Evolutionary conservation across 2,888 invertebrate species (phyloP).

Genomic region (Noctua fimbriata): DNA sequence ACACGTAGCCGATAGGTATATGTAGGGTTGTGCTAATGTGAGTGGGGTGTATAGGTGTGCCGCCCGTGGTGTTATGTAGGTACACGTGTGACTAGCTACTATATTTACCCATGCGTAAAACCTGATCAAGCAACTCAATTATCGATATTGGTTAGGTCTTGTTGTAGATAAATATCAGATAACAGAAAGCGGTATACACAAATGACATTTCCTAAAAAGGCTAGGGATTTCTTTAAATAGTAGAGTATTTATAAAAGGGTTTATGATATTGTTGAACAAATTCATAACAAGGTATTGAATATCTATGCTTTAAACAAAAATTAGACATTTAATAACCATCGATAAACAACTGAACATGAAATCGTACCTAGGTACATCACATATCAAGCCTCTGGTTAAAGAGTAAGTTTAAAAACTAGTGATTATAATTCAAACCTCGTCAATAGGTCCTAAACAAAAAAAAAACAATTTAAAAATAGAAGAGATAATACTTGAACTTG

Average conservation of each 20-base stretch:
- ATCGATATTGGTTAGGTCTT: slow-evolving; percentile 13
- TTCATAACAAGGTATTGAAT: background rate
- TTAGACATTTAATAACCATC: background rate
- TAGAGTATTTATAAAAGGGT: background rate
- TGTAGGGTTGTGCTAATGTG: slow-evolving; percentile 15
- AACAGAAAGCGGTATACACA: background rate
- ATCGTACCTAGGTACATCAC: background rate
- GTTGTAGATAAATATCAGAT: slow-evolving; percentile 3
- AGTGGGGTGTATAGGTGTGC: background rate
- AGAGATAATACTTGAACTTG: background rate
- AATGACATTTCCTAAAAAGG: background rate
- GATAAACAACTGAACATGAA: background rate
- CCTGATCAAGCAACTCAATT: slow-evolving; percentile 31
- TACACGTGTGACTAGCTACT: slow-evolving; percentile 17
- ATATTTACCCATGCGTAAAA: slow-evolving; percentile 45
- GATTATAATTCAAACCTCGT: background rate
- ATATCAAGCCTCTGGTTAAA: background rate
- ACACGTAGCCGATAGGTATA: background rate
- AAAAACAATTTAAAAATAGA: background rate
- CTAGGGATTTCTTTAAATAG: background rate
- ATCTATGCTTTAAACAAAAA: background rate
- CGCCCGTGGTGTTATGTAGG: background rate
- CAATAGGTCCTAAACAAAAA: background rate
- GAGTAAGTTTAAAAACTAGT: background rate
- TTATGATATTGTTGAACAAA: background rate